Conservation (phyloP, 2,797 vertebrate species). For the Dromococcyx pavoninus region DNA sequence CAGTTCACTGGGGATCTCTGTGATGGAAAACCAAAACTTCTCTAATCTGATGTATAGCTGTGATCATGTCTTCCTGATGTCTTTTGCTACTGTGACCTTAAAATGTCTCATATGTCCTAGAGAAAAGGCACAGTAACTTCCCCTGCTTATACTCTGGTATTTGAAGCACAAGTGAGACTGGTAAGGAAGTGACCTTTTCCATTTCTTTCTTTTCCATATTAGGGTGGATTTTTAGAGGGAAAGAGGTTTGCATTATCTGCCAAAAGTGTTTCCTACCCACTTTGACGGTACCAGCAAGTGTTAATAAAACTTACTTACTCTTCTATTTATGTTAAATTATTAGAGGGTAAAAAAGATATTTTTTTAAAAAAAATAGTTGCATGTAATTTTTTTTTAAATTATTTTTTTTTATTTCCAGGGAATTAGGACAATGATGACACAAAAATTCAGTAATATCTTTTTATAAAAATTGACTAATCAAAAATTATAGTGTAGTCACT, state of each 20-base stretch:
- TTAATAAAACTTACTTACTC: not conserved
- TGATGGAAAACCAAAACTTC: not conserved
- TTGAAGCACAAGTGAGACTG: not conserved
- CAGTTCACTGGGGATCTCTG: not conserved
- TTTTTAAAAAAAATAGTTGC: not conserved
- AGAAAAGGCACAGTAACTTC: not conserved
- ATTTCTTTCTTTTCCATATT: not conserved
- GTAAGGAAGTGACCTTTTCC: not conserved
- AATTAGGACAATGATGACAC: not conserved
- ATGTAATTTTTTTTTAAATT: not conserved
- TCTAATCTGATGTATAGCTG: not conserved
- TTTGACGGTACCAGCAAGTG: not conserved
- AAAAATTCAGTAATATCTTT: not conserved
- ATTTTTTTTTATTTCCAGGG: not conserved
- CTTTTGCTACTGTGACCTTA: not conserved
- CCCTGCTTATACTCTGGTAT: not conserved
- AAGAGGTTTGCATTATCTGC: not conserved
- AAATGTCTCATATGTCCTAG: not conserved
- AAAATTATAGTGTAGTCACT: not conserved
- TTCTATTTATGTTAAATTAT: not conserved
- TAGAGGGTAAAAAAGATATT: not conserved
- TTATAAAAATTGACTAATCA: not conserved
- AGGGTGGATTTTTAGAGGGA: not conserved
- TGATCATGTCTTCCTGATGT: not conserved
- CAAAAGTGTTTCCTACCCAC: not conserved